Percentiles rank a stretch among this genome's conserved stretches.
These are phyloP conservation scores for Notiomystis cincta DNA, from an alignment of 2,113 vertebrate genomes.

Conservation along the genomic window DNA sequence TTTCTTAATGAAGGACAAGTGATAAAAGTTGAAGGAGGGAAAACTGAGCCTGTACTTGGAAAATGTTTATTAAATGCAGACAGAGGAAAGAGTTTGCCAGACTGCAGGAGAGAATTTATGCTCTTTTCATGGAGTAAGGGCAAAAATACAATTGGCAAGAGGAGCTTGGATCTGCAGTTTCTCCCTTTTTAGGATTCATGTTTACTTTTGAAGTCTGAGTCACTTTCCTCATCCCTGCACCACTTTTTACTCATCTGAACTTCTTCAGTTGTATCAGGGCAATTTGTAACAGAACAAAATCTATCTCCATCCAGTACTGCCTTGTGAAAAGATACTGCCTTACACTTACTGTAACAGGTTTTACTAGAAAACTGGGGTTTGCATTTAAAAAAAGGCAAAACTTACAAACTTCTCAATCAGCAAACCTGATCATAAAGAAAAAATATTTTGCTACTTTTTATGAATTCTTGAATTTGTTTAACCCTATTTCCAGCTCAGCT, in stretches of 20 bases:
- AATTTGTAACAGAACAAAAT: background rate
- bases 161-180: background rate
- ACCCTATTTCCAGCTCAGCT: background rate
- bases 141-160: background rate
- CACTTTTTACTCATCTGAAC: background rate
- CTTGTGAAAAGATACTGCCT: background rate
- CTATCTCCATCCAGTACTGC: background rate
- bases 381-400: background rate
- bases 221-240: background rate
- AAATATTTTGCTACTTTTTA: background rate
- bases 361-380: background rate
- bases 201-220: background rate
- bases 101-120: background rate
- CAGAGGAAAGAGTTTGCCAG: background rate
- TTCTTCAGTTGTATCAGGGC: background rate
- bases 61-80: conserved; percentile 43
- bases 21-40: conserved; percentile 3
- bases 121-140: background rate
- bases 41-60: conserved; percentile 16
- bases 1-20: background rate
- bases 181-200: background rate
- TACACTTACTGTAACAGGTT: background rate
- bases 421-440: background rate
- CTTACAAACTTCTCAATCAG: rapidly evolving
- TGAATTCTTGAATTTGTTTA: background rate